phyloP scores from a whole-genome alignment of 2,888 invertebrate genomes.

The Drosophila diplacantha region DNA sequence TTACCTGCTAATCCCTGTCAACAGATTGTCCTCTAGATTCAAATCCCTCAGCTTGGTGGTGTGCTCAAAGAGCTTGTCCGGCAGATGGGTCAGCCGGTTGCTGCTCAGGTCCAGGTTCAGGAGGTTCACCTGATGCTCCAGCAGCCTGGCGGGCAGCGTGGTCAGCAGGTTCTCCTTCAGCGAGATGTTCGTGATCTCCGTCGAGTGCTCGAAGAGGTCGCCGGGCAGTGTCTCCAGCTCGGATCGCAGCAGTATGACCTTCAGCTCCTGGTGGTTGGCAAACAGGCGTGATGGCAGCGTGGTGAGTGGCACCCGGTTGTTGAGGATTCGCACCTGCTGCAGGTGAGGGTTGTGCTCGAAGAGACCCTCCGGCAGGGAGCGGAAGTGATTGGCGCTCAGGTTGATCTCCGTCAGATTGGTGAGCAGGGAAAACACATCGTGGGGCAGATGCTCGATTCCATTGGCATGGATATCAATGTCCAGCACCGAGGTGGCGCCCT shows the following conservation, averaged over 20 bases:
- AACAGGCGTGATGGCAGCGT: slow-evolving; percentile 81
- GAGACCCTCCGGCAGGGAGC: slow-evolving; percentile 81
- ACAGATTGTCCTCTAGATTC: slow-evolving; percentile 82
- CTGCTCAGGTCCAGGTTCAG: slow-evolving; percentile 82
- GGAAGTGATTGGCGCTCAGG: slow-evolving; percentile 84
- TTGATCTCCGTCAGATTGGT: slow-evolving; percentile 82
- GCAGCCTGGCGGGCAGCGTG: slow-evolving; percentile 81
- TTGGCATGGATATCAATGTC: slow-evolving; percentile 85
- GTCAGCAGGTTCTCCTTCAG: slow-evolving; percentile 81
- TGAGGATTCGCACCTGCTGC: slow-evolving; percentile 79
- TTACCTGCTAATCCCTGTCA: slow-evolving; percentile 81
- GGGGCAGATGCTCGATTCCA: slow-evolving; percentile 81
- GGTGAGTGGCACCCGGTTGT: slow-evolving; percentile 81
- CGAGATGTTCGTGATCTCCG: slow-evolving; percentile 80
- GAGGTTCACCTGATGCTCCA: slow-evolving; percentile 82
- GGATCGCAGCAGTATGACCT: slow-evolving; percentile 80
- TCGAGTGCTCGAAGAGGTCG: slow-evolving; percentile 82
- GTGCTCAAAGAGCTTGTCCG: slow-evolving; percentile 81
- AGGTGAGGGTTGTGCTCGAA: slow-evolving; percentile 81
- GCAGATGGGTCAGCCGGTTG: slow-evolving; percentile 82
- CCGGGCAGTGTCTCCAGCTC: slow-evolving; percentile 81
- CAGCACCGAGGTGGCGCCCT: slow-evolving; percentile 81
- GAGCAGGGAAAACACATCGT: slow-evolving; percentile 82
- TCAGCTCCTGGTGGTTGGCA: slow-evolving; percentile 80
- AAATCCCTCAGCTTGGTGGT: slow-evolving; percentile 80